phyloP scores from a whole-genome alignment of 2,113 vertebrate species.

The Archocentrus centrarchus region DNA sequence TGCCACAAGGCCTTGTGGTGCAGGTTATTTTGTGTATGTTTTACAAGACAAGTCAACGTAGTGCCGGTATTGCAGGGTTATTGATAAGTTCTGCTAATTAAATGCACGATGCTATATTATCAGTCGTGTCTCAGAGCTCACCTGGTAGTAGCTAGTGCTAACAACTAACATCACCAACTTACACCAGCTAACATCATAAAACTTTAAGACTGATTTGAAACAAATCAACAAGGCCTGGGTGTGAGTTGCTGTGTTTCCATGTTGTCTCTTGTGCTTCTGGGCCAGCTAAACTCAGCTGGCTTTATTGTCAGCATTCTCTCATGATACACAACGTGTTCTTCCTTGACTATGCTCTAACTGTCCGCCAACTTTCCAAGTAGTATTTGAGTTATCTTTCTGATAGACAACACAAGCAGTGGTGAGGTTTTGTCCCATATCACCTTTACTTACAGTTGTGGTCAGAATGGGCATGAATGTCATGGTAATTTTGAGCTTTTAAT shows the following conservation, averaged over 20 bases:
- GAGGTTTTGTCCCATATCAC: background rate
- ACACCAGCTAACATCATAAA: background rate
- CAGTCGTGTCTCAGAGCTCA: background rate
- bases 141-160: background rate
- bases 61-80: background rate
- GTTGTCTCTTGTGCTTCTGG: background rate
- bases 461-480: background rate
- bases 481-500: background rate
- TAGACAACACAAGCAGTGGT: no score
- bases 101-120: background rate
- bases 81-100: background rate
- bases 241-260: background rate
- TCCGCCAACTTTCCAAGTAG: background rate
- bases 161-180: background rate
- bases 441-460: background rate
- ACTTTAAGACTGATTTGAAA: background rate
- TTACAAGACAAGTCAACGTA: background rate
- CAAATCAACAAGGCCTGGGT: background rate
- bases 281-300: background rate
- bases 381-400: background rate
- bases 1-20: background rate
- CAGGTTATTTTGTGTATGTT: background rate
- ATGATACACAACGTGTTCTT: background rate
- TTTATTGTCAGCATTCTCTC: background rate
- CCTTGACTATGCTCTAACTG: background rate